These are phyloP conservation scores for Phymatocera aterrima DNA, from an alignment of 2,888 invertebrate species.

Conservation along the genomic window DNA sequence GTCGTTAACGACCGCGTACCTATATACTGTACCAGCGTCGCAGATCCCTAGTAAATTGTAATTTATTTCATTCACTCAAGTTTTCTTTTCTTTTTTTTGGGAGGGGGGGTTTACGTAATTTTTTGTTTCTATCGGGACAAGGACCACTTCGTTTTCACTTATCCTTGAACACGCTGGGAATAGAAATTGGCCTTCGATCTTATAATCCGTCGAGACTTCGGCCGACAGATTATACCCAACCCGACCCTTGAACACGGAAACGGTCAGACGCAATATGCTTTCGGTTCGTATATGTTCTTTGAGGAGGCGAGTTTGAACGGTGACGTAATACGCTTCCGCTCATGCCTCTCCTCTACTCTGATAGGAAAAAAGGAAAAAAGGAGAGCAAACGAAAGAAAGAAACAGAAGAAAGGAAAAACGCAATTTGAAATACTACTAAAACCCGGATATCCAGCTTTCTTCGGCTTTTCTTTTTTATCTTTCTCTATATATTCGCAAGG, in stretches of 20 bases:
- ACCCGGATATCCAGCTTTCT: neutral
- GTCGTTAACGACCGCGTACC: neutral
- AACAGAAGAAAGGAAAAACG: no score
- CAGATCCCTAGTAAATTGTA: neutral
- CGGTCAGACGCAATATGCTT: conserved; percentile 24
- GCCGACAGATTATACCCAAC: conserved; percentile 24
- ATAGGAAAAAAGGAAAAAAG: neutral
- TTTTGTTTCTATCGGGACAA: neutral
- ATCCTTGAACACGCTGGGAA: conserved; percentile 65
- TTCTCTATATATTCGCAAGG: neutral
- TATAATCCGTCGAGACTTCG: conserved; percentile 44
- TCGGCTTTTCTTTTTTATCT: neutral
- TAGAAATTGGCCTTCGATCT: conserved; percentile 71
- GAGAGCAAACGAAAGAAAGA: neutral
- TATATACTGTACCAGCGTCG: neutral
- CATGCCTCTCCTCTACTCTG: neutral
- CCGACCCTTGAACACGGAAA: conserved; percentile 31
- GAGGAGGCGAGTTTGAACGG: neutral
- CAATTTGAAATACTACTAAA: neutral
- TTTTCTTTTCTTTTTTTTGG: neutral
- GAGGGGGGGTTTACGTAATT: no score
- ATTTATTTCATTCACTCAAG: neutral
- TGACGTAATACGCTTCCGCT: neutral
- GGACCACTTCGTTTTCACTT: conserved; percentile 46
- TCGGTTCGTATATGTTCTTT: neutral